Base-by-base conservation (phyloP, 1,140 invertebrate genomes). In the Tetramorium alpestre region DNA sequence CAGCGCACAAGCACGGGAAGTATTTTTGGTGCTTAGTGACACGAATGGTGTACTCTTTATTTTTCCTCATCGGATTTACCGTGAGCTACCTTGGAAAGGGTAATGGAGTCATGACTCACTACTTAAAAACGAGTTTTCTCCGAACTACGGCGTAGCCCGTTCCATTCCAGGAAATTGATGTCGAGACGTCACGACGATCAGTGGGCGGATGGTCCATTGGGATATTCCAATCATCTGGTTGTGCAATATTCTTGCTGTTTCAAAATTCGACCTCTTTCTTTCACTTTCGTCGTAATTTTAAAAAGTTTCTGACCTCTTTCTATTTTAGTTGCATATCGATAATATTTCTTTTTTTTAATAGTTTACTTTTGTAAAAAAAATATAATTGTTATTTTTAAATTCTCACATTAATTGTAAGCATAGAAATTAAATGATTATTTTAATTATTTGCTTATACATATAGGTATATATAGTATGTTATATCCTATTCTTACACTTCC, bases 211-310 rank as follows among this genome's bases (percentile, higher is more conserved):
- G 28, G 6, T 84, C 11, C 13, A 33, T 13, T 47, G 69, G 25
- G n/a, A 84, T 84, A 84, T 84, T 54, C 54, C 69, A 33, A 84
- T 75, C 80, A 62, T 58, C n/a, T 47, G 54, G 13, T 84, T 84
- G 33, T 56, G 80, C 56, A 84, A 84, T 18, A 47, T 49, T 60
- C 54, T 49, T 28, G 47, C 65, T 67, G 22, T 73, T 58, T 47
- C 38, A 47, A 82, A 33, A 49, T 22, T 16, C n/a, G 38, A 70
- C 49, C 41, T 67, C 78, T 81, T 70, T 78, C 58, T 44, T 81
- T 56, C 22, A 33, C n/a, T 73, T 70, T 11, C 64, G 33, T 69
- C 8, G 41, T 18, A 38, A 60, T 60, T 65, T 84, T 62, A 16
- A 44, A 58, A 56, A 38, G 13, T 51, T 5, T 6, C 38, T 16